Base-by-base conservation (phyloP, 2,113 vertebrate genomes). In the Scomber scombrus region DNA sequence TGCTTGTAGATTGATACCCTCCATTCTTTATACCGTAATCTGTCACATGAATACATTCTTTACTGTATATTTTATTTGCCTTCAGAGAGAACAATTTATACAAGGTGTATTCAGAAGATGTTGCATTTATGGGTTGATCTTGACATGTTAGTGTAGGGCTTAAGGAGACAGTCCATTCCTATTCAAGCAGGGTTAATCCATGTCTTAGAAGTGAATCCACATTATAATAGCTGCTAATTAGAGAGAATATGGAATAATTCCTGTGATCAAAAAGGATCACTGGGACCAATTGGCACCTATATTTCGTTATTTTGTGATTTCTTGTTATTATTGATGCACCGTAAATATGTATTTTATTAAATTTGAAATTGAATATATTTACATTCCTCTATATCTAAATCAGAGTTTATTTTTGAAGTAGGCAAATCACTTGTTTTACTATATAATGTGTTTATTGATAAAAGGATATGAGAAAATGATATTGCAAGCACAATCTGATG, bases 321-420 rank as follows among this genome's bases (percentile, higher is more conserved):
- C 11, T 31, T 58, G n/a, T 71, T n/a, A 62, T 52, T 43, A 52
- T 40, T 3, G 8, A 19, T 77, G 63, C 29, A 63, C 12, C 45
- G 31, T 13, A 43, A 62, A 55, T 21, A 54, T 15, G 45, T 82
- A 50, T 60, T 63, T 82, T 69, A 56, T 18, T 40, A 40, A 61
- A 60, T 71, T 67, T 0, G n/a, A 54, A 60, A 52, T 10, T 43
- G 2, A 3, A 0, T 40, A 29, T 40, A 75, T 78, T 52, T 68
- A 21, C 11, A 60, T 50, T 54, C 0, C 1, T 31, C 21, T 56
- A 47, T 23, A 14, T 68, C 56, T 16, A n/a, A 46, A 68, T 23
- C 11, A 75, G 45, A 71, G 14, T 46, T 54, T 80, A 51, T 81
- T 64, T 80, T 67, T 52, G 0, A 64, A 71, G n/a, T 9, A 65